These are phyloP conservation scores for Yponomeuta plumbellus DNA, from an alignment of 2,888 invertebrate genomes.

Conservation along the genomic window DNA sequence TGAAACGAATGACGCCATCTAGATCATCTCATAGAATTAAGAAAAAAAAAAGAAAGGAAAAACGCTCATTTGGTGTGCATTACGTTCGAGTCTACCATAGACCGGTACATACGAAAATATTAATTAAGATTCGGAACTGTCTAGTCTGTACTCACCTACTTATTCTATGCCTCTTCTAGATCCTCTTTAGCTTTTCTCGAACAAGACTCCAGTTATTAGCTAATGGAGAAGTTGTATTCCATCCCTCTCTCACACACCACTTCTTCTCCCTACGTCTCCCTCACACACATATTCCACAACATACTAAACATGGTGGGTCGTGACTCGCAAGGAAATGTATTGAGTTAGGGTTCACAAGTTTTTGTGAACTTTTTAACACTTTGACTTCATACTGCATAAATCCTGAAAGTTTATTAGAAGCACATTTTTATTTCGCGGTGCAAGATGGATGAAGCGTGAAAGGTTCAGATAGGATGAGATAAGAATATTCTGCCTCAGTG, in stretches of 20 bases:
- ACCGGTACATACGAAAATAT: too few relatives aligned
- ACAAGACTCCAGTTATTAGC: constrained; percentile 11
- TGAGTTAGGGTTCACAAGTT: not conserved
- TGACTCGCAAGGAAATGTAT: not conserved
- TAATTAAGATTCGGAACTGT: too few relatives aligned
- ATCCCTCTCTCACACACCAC: not conserved
- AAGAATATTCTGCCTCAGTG: too few relatives aligned
- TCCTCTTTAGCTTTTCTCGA: constrained; percentile 12
- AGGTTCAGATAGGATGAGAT: not conserved
- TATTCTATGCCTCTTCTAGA: constrained; percentile 6
- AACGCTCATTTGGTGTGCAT: too few relatives aligned
- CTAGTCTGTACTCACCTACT: not conserved
- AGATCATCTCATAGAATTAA: too few relatives aligned
- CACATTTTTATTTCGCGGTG: not conserved
- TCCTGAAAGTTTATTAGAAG: constrained; percentile 5
- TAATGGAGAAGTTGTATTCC: constrained; percentile 13
- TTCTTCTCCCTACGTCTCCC: not conserved
- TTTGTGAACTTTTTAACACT: not conserved
- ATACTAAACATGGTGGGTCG: not conserved
- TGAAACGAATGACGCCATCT: too few relatives aligned
- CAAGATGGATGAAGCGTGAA: not conserved
- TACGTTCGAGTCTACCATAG: too few relatives aligned
- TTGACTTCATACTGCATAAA: not conserved
- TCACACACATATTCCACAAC: not conserved
- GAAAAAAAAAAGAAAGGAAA: too few relatives aligned